Evolutionary conservation across 1,140 invertebrate species (phyloP), one percentile per base, ranked within the genome.

Genomic region (Drosophila repleta): DNA sequence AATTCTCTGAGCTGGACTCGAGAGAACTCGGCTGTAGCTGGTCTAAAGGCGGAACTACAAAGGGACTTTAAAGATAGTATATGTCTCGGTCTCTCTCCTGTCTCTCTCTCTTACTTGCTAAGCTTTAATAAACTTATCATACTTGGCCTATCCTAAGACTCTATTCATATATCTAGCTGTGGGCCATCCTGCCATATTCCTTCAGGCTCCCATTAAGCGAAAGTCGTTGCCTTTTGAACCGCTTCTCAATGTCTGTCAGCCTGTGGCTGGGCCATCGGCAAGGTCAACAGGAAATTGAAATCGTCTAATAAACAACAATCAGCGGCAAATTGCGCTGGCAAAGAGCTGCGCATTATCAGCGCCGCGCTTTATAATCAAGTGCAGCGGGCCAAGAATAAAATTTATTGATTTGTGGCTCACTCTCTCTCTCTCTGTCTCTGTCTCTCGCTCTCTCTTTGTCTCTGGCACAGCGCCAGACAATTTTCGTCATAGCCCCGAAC

Each of bases 361-460:
- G 29, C 48, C 35, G 48, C 51, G 77, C 78, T 87, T 85, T 87
- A 87, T 88, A 83, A 87, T 88, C 79, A 79, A 87, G 83, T 87
- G 83, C 83, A 79, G 55, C 53, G 58, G 29, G 55, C 73, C 51
- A 74, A 64, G 57, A 64, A 53, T 43, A 72, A 88, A 87, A 89
- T 88, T 88, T 88, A 88, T 88, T 88, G 83, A 88, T 88, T 83
- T 88, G 51, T 80, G 37, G 49, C 58, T 29, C 49, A 18, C 26
- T 18, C 52, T 37, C 32, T 13, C 24, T 41, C 39, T 41, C 8
- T 39, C 37, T 15, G 3, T 39, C 20, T 20, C 41, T 7, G 1
- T 4, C 18, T 32, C 37, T 43, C n/a, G 6, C 52, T 8, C 15
- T 10, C n/a, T 24, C 20, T 55, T 1, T 0, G 11, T 56, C 17